Evolutionary conservation across 64 coral and sea anemone species (phyloP), one percentile per base, ranked within the genome.

Genomic region (Anthopleura sola): DNA sequence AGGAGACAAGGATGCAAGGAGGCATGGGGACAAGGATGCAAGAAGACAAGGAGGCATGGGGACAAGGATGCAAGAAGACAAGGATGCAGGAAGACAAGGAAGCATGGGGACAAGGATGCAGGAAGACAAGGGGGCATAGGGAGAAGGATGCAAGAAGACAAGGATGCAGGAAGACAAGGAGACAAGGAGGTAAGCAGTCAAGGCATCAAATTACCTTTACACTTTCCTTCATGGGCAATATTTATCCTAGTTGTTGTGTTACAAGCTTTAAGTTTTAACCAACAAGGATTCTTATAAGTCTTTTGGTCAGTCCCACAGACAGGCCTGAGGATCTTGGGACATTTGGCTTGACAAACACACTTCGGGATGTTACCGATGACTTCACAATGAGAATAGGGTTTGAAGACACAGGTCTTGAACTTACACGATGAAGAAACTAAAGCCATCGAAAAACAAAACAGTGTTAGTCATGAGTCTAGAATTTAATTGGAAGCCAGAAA

Each of bases 251-350:
- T 12, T 40, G 36, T 48, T 14, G 76, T 4, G 21, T 17, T 46
- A 24, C 76, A 79, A 20, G 76, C 36, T 47, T 44, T 47, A 38
- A 79, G 36, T 21, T 79, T 26, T 15, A 79, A 79, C 10, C 23
- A 15, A 50, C 93, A 95, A 18, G 85, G 77, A 38, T 91, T 95
- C 40, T 82, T 82, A 83, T 95, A 91, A 0, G 89, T 95, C 79
- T 95, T 91, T 3, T 88, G 84, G 37, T 95, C 75, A 12, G 81
- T 69, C 7, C 89, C 93, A 36, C 93, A 95, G 8, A 95, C 93
- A 7, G 89, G 89, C 2, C 89, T 86, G 46, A 48, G 49, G 28
- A 81, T 85, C 4, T 54, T 51, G 8, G 93, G 83, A 36, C 93
- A 95, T 5, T 78, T 85, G 15, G 36, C 18, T 44, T 79, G 24